Evolutionary conservation across 30 jellyfish, hydroid and myxozoan genomes (phyloP), one percentile per base, ranked within the genome.

Genomic region (Cassiopea andromeda): DNA sequence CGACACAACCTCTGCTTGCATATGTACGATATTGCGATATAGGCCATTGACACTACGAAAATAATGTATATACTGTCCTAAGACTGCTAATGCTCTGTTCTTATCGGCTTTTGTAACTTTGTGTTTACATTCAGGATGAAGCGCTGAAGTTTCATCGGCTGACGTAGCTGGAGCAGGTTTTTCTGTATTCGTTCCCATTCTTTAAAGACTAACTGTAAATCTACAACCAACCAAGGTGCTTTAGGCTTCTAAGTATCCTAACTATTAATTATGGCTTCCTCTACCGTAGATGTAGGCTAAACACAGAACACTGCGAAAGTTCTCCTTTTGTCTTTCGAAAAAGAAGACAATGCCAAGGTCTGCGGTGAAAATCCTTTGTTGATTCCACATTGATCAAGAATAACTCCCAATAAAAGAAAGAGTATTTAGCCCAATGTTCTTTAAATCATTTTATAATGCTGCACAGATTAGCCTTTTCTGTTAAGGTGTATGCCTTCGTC

Each of bases 211-310:
- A 60, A 61, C 71, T 75, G 87, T 19, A 78, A 66, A 66, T 18
- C 76, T 69, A 77, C 60, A 78, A 78, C 59, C 69, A 83, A 76
- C 57, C 49, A 85, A 67, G 77, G 8, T 69, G 46, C 70, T 84
- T 72, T 54, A 78, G 94, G 70, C 78, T 87, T 87, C 94, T 90
- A 78, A 89, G 70, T 77, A 76, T 87, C 94, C 90, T 87, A 12
- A 48, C 66, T 71, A 71, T 64, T 77, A 72, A 60, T 61, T 78
- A 90, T 80, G 90, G 90, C 70, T 87, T 87, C 78, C 94, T 54
- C 43, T 57, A 2, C 60, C 43, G 68, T 50, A 49, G 78, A 87
- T 44, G 3, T 69, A 27, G 61, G 80, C 73, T 87, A 75, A 38
- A 58, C 48, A 75, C 79, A 64, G 38, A 70, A 43, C 10, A n/a